Base-by-base conservation (phyloP, 2,888 invertebrate species). In the Chorisops tibialis region DNA sequence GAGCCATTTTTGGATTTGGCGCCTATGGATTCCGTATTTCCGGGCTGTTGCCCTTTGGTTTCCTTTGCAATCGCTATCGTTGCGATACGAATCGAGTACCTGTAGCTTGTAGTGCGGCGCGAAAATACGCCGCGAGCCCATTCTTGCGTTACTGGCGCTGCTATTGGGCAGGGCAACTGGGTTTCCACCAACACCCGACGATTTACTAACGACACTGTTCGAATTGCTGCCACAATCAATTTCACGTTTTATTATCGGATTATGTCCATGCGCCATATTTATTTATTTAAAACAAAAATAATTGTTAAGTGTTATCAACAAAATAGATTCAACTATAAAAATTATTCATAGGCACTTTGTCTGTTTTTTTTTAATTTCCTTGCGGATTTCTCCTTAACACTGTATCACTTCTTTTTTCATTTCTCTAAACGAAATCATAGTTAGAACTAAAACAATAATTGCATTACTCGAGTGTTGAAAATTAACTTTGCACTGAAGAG, bases 1-100 rank as follows among this genome's bases (percentile, higher is more conserved):
- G 68, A 93, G 80, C 93, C 93, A 93, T 82, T 93, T 93, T 79
- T 93, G 93, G 69, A 93, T 93, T 78, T 93, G 93, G 63, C 93
- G 84, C 62, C 93, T 83, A 76, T 93, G 93, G 67, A 93, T 93
- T 63, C 91, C 90, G 78, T 92, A 93, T 79, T 93, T 93, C 72
- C 93, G 84, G 64, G 93, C 93, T 16, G 93, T 93, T 3, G 93
- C 93, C 58, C 93, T 83, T 76, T 93, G 93, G 78, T 93, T 93
- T 54, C 92, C 92, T 72, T 91, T 88, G 78, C 93, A 93, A 75
- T 93, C 93, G 45, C 87, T 84, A 75, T 93, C 93, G 70, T 87
- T 85, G 68, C 92, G 83, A 76, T 92, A 93, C 47, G 93, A 92
- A 76, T 92, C 91, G 68, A 93, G 82, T 69, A 93, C 93, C 82